These are phyloP conservation scores for Psammodynastes pulverulentus DNA, from an alignment of 2,113 vertebrate species.

Conservation along the genomic window DNA sequence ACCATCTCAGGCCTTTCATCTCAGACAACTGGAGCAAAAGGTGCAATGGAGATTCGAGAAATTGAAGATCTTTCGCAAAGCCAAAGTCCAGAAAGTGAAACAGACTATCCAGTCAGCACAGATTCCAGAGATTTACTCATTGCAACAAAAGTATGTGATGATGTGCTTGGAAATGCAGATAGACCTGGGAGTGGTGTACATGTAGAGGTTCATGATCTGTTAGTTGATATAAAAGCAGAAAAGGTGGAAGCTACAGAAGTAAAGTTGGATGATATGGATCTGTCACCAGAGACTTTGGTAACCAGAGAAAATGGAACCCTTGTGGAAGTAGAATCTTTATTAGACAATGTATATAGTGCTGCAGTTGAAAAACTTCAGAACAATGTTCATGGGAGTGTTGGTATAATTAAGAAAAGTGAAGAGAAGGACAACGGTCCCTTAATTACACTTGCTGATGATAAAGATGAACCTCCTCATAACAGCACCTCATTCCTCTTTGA, in stretches of 20 bases:
- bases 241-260: slow-evolving; percentile 99
- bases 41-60: slow-evolving; percentile 89
- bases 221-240: slow-evolving; percentile 95
- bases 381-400: slow-evolving; percentile 78
- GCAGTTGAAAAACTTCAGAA: slow-evolving; percentile 95
- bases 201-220: slow-evolving; percentile 95
- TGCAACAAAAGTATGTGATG: slow-evolving; percentile 83
- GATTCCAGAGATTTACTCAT: slow-evolving; percentile 87
- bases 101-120: slow-evolving; percentile 85
- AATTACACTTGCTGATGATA: slow-evolving; percentile 96
- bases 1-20: slow-evolving; percentile 97
- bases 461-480: slow-evolving; percentile 83
- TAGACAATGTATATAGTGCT: slow-evolving; percentile 94
- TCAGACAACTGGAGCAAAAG: slow-evolving; percentile 85
- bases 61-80: slow-evolving; percentile 94
- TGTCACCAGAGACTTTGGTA: slow-evolving; percentile 88
- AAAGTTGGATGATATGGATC: slow-evolving; percentile 95
- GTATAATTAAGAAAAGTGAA: slow-evolving; percentile 81
- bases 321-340: slow-evolving; percentile 89
- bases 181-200: slow-evolving; percentile 78
- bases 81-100: slow-evolving; percentile 96
- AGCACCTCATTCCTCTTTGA: slow-evolving; percentile 82
- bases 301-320: slow-evolving; percentile 83
- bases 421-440: slow-evolving; percentile 91
- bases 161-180: slow-evolving; percentile 71